Evolutionary conservation across 2,113 vertebrate species (phyloP).

Genomic region (Rhea americana): DNA sequence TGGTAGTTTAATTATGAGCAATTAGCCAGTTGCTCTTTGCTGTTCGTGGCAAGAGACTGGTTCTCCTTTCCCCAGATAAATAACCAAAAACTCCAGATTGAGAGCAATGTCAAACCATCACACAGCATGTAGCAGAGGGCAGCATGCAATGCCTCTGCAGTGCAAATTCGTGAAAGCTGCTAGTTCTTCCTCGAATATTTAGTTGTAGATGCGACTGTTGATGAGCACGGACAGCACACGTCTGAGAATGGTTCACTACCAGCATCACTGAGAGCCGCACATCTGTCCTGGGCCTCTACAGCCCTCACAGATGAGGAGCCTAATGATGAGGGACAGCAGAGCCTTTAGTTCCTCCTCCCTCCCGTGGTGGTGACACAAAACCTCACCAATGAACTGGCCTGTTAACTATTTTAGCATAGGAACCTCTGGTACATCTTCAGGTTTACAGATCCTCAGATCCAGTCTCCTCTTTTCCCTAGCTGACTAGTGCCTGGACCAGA

Average conservation of each 20-base stretch:
- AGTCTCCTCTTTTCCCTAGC: background rate
- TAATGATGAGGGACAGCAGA: background rate
- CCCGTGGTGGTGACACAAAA: background rate
- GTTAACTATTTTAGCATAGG: background rate
- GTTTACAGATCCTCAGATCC: background rate
- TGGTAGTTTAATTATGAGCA: background rate
- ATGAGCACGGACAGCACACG: background rate
- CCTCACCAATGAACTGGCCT: background rate
- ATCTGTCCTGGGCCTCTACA: background rate
- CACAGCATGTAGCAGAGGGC: background rate
- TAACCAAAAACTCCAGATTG: background rate
- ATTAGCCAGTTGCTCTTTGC: background rate
- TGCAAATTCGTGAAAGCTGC: background rate
- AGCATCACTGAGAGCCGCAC: background rate
- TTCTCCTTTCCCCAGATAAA: background rate
- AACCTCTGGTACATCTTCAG: background rate
- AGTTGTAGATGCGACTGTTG: background rate
- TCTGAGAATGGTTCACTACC: background rate
- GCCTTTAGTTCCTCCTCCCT: background rate
- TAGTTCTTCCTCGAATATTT: background rate
- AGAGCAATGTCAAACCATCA: background rate
- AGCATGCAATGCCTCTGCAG: accelerated
- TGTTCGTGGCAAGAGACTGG: background rate
- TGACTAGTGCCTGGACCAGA: background rate
- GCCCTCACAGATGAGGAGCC: background rate